Conservation (phyloP, 1,140 invertebrate species). For the Megathymus violae region DNA sequence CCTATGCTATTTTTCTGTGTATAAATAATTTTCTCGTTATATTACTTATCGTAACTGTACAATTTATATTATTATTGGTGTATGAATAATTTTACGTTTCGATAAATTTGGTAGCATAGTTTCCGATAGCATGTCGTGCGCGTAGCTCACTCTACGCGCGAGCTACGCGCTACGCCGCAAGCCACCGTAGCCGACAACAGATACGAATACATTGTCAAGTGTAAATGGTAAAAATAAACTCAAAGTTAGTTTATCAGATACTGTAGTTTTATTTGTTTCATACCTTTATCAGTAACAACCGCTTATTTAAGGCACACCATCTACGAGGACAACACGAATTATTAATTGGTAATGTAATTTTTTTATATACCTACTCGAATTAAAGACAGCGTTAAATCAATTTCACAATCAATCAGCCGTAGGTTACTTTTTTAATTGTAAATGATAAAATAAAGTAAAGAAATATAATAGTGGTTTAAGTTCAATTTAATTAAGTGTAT, state of each 20-base stretch:
- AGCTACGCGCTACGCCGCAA: slow-evolving; percentile 75
- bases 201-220: slow-evolving; percentile 84
- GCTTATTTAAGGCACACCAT: too few relatives aligned
- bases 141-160: slow-evolving; percentile 65
- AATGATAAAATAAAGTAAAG: too few relatives aligned
- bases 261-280: slow-evolving; percentile 73
- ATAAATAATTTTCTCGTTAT: slow-evolving; percentile 25
- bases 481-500: too few relatives aligned
- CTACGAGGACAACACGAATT: too few relatives aligned
- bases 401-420: too few relatives aligned
- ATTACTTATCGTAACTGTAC: slow-evolving; percentile 24
- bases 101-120: slow-evolving; percentile 33
- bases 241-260: slow-evolving; percentile 85
- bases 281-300: too few relatives aligned
- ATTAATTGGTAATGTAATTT: too few relatives aligned
- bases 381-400: too few relatives aligned
- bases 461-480: too few relatives aligned
- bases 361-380: too few relatives aligned
- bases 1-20: slow-evolving; percentile 12
- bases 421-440: too few relatives aligned
- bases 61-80: slow-evolving; percentile 24
- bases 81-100: slow-evolving; percentile 21
- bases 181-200: slow-evolving; percentile 78
- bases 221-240: slow-evolving; percentile 85
- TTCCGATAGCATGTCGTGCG: slow-evolving; percentile 60